Evolutionary conservation across 2,113 vertebrate species (phyloP).

Genomic region (Mobula birostris): DNA sequence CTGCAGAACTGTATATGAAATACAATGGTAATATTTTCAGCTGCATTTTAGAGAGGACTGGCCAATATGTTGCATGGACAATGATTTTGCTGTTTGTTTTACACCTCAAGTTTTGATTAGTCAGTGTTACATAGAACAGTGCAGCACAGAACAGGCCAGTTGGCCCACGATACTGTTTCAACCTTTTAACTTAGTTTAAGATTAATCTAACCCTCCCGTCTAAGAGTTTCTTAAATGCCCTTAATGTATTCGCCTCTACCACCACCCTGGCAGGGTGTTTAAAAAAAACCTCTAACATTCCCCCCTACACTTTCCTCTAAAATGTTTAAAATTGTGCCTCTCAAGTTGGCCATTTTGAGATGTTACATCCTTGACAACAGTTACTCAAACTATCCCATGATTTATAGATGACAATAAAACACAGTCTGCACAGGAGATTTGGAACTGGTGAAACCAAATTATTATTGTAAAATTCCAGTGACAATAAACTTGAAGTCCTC

Average conservation of each 20-base stretch:
- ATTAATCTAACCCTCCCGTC: no score
- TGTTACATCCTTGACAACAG: not conserved
- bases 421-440: not conserved
- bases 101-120: not conserved
- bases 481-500: not conserved
- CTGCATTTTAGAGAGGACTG: not conserved
- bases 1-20: not conserved
- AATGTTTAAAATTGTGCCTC: no score
- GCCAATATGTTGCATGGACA: no score
- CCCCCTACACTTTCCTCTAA: no score
- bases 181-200: no score
- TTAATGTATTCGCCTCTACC: no score
- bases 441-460: not conserved
- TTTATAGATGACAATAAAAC: not conserved
- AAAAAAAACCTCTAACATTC: no score
- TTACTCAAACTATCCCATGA: not conserved
- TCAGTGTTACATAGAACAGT: not conserved
- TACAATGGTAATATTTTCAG: not conserved
- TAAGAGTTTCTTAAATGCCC: no score
- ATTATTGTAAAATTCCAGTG: not conserved
- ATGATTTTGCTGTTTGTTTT: not conserved
- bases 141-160: no score
- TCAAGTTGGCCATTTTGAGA: no score
- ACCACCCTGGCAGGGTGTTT: no score
- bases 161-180: no score